A percentile compares a stretch with the other conserved stretches of the same genome.
Conservation (phyloP, 2,888 invertebrate species). For the Timandra comae region DNA sequence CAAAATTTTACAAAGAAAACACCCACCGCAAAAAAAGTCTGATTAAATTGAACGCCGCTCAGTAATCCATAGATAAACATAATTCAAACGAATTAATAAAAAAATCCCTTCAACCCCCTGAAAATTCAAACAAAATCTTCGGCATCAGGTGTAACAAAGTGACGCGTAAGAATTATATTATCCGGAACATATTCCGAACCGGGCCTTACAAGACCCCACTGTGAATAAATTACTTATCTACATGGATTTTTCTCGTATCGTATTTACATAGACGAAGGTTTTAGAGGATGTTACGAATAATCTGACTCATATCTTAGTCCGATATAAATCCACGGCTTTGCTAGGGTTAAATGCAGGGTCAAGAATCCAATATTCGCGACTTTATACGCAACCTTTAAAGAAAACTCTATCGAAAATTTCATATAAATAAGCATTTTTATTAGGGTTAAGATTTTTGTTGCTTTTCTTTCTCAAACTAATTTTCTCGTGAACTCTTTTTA, state of each 20-base stretch:
- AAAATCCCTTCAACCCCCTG: slow-evolving; percentile 39
- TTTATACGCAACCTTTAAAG: neutral
- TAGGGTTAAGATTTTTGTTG: too few relatives aligned
- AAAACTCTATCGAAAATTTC: too few relatives aligned
- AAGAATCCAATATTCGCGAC: slow-evolving; percentile 14
- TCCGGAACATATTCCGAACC: slow-evolving; percentile 61
- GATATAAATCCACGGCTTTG: slow-evolving; percentile 13
- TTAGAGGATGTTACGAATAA: slow-evolving; percentile 19
- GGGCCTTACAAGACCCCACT: slow-evolving; percentile 55
- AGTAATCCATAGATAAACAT: slow-evolving; percentile 11
- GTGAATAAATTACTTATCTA: slow-evolving; percentile 64
- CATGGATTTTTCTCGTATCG: slow-evolving; percentile 38
- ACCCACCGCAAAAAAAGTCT: too few relatives aligned
- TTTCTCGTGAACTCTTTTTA: too few relatives aligned
- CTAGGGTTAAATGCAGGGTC: slow-evolving; percentile 18
- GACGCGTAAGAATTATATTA: slow-evolving; percentile 64
- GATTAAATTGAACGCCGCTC: too few relatives aligned
- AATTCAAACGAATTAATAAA: slow-evolving; percentile 35
- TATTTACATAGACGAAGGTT: slow-evolving; percentile 35
- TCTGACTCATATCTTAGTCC: slow-evolving; percentile 15
- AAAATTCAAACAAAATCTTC: slow-evolving; percentile 30
- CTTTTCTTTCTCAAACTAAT: too few relatives aligned
- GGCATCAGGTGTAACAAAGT: slow-evolving; percentile 70
- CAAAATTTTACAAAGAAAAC: too few relatives aligned
- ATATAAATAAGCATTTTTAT: too few relatives aligned